Conservation (phyloP, 2,888 invertebrate genomes). For the Maniola hyperantus region DNA sequence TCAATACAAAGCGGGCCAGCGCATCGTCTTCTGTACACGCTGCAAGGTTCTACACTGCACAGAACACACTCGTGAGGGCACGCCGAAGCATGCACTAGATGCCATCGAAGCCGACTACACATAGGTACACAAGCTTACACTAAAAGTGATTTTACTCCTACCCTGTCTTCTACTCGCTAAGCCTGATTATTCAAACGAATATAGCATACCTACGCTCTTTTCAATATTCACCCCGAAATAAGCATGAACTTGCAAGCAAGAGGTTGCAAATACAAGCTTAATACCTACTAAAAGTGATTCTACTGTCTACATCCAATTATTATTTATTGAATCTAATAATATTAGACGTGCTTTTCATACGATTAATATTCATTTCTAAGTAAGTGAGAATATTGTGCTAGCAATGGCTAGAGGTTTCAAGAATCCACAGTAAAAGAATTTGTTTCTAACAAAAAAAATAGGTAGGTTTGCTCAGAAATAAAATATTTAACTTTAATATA, state of each 20-base stretch:
- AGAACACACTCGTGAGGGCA: slow-evolving; percentile 72
- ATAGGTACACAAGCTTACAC: slow-evolving; percentile 31
- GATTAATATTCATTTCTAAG: too few relatives aligned
- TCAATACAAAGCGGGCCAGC: slow-evolving; percentile 72
- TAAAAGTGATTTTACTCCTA: slow-evolving; percentile 37
- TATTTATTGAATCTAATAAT: too few relatives aligned
- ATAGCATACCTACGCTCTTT: background rate
- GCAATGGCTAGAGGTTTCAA: too few relatives aligned
- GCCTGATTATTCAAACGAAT: too few relatives aligned
- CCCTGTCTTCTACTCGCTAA: slow-evolving; percentile 30
- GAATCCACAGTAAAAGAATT: too few relatives aligned
- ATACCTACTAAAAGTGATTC: too few relatives aligned
- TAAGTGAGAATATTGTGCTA: too few relatives aligned
- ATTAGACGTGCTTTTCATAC: too few relatives aligned
- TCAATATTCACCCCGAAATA: background rate
- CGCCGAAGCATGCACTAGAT: slow-evolving; percentile 75
- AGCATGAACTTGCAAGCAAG: background rate
- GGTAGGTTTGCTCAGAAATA: too few relatives aligned
- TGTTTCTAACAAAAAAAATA: too few relatives aligned
- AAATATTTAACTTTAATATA: too few relatives aligned
- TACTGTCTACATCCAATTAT: too few relatives aligned
- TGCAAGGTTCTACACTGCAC: slow-evolving; percentile 67
- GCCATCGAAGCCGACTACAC: slow-evolving; percentile 67
- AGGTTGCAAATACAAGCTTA: background rate
- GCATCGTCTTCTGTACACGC: slow-evolving; percentile 68